Base-by-base conservation (phyloP, 1,140 invertebrate genomes). In the Lepidurus couesii region DNA sequence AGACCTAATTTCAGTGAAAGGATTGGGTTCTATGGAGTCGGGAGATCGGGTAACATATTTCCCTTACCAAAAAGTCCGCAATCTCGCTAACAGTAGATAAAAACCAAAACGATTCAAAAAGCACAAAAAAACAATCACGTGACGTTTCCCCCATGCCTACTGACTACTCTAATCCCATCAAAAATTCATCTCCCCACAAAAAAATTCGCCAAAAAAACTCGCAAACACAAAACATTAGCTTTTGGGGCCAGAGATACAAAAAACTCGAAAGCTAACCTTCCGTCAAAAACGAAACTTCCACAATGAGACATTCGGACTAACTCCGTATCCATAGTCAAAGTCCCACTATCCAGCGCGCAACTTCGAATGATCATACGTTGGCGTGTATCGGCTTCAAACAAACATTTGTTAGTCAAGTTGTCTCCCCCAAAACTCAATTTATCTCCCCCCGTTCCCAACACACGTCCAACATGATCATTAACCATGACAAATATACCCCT, bases 281-380 rank as follows among this genome's bases (percentile, higher is more conserved):
- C 84, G 42, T 86, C 82, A 81, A 84, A 85, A 79, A 84, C 82
- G 82, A 86, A 86, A 79, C 84, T 84, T 47, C 86, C 86, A 77
- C 86, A 86, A 82, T 86, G 86, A 75, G 82, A 84, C 81, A 87
- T 85, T 80, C 86, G 80, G 42, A 84, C 86, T 76, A 86, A 82
- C 81, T 86, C 85, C 8, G 85, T 86, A 81, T 86, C 85, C 77
- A 86, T 81, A 44, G 85, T 86, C 44, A 86, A 81, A 8, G 86
- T 84, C 13, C 86, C 86, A 44, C 86, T 86, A 81, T 89, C 88
- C 80, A 88, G 84, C 26, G 87, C 86, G 83, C 88, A 89, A 76
- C 85, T 85, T 42, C 88, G 82, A 42, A 88, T 84, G 24, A 85
- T 81, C 80, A 86, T 80, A 42, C 82, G 83, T 78, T 84, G 79